Evolutionary conservation across 1,140 invertebrate genomes (phyloP), one percentile per base, ranked within the genome.

Genomic region (Melipona quadrifasciata): DNA sequence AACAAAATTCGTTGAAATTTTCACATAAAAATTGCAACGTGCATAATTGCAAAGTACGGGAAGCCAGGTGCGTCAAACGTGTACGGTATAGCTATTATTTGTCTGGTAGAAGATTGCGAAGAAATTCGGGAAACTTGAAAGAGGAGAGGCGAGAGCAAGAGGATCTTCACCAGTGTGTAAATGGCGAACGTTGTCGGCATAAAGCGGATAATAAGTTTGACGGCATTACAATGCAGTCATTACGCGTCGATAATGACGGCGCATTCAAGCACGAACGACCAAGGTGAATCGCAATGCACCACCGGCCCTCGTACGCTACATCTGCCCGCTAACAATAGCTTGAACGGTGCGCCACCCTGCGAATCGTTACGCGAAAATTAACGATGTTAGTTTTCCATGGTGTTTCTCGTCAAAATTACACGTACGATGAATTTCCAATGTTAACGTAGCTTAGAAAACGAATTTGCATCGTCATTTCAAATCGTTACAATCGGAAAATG

Each of bases 211-310:
- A 87, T 85, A 91, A 87, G 85, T 92, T 90, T 91, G 87, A 92
- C 91, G 86, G 89, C 84, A 85, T 90, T 87, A 92, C 90, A 92
- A 93, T 93, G 77, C 89, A 85, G 86, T 92, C 89, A 92, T 92
- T 93, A 93, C 91, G 88, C 89, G 87, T 86, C 89, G 88, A 89
- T 93, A 92, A 93, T 93, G 89, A 92, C 86, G 88, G 84, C 83
- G 90, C 91, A 92, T 92, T 91, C 88, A 92, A 76, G 90, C 91
- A 87, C 71, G 90, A 84, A 91, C 90, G 81, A 55, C 85, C 53
- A 83, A 86, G 86, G 87, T 86, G 88, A 87, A 86, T 87, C 88
- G 91, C 91, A 90, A 80, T 79, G 71, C 86, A 89, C 87, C 87
- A 83, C 87, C 88, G 87, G 82, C 80, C 80, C 80, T 78, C 72